phyloP scores from a whole-genome alignment of 2,797 vertebrate genomes.

The Mus spretus region DNA sequence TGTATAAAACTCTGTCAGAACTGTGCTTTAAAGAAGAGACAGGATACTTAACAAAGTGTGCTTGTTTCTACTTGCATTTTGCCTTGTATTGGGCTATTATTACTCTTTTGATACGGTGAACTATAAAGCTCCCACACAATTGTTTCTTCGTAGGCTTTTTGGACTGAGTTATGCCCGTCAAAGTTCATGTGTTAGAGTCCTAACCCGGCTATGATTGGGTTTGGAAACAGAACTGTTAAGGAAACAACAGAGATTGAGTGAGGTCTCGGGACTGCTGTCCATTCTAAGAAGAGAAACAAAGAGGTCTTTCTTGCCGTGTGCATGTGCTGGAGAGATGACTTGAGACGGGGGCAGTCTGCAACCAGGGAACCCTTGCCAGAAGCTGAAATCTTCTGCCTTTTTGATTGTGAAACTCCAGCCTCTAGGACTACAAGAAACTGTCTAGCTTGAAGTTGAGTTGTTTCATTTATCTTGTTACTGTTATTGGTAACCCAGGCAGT shows the following conservation, averaged over 20 bases:
- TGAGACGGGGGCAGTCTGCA: neutral
- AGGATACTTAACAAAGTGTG: conserved; percentile 17
- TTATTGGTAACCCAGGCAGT: neutral
- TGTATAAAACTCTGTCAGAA: neutral
- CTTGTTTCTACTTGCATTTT: conserved; percentile 64
- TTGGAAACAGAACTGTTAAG: neutral
- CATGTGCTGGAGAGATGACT: too few species aligned
- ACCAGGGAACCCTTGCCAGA: neutral
- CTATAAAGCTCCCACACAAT: conserved; percentile 32
- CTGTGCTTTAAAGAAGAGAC: neutral
- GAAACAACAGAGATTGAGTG: neutral
- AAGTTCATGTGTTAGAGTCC: neutral
- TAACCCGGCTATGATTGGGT: neutral
- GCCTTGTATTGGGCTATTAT: conserved; percentile 49
- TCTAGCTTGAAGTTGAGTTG: neutral
- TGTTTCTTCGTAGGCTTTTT: neutral
- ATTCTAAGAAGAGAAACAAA: neutral
- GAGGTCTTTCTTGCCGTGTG: neutral
- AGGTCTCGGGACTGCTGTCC: neutral
- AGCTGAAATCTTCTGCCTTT: neutral
- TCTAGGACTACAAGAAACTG: neutral
- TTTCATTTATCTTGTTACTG: neutral
- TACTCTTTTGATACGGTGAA: conserved; percentile 64
- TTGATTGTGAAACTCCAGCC: neutral
- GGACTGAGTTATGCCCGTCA: neutral